These are phyloP conservation scores for Mareca strepera DNA, from an alignment of 2,797 vertebrate genomes.

Conservation along the genomic window DNA sequence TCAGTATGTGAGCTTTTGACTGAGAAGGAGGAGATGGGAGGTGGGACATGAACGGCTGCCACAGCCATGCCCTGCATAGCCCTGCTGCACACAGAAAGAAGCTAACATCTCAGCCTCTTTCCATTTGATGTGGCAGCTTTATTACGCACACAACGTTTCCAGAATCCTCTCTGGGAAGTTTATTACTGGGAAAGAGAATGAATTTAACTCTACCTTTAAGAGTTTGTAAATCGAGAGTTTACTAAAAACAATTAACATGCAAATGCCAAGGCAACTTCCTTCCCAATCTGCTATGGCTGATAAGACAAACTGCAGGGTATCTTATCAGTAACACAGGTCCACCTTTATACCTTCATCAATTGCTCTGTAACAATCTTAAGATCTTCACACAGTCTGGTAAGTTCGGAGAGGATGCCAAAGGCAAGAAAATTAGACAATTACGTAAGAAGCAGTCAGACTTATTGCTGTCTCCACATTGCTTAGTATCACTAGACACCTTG, in stretches of 20 bases:
- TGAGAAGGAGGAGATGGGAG: neutral
- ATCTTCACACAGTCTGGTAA: neutral
- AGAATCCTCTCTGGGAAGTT: neutral
- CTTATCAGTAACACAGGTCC: neutral
- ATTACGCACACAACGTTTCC: neutral
- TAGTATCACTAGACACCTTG: neutral
- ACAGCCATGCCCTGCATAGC: fast-evolving
- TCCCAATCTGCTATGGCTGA: neutral
- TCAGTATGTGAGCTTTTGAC: neutral
- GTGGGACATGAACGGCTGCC: neutral
- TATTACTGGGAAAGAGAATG: neutral
- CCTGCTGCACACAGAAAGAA: neutral
- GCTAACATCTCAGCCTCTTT: neutral
- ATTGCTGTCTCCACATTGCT: neutral
- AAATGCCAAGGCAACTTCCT: neutral
- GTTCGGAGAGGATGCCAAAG: neutral
- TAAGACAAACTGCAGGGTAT: neutral
- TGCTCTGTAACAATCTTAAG: neutral
- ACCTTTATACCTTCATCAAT: neutral
- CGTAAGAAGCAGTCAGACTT: neutral
- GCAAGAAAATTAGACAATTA: neutral
- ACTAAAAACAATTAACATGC: slow-evolving; percentile 27
- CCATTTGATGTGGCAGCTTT: neutral
- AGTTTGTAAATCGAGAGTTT: neutral
- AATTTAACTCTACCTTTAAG: neutral